A percentile compares a stretch with the other conserved stretches of the same genome.
Conservation (phyloP, 2,797 vertebrate genomes). For the Lithobates sylvaticus region DNA sequence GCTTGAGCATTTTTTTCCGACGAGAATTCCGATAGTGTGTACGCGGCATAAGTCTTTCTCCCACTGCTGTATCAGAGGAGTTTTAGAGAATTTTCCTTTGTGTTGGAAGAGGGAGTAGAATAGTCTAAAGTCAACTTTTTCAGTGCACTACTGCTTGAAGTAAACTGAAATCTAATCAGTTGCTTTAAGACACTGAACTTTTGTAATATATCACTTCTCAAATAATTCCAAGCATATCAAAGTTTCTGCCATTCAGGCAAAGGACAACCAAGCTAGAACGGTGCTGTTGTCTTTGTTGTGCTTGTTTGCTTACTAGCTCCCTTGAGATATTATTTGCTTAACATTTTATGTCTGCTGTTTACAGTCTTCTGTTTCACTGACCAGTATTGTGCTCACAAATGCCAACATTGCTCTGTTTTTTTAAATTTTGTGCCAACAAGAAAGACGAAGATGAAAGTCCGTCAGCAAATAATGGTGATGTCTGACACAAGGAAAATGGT, state of each 20-base stretch:
- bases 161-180: too few relatives aligned
- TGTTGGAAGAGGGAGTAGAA: too few relatives aligned
- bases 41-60: too few relatives aligned
- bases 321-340: slow-evolving; percentile 14
- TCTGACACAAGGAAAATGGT: too few relatives aligned
- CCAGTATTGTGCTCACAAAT: not conserved
- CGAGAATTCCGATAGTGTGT: too few relatives aligned
- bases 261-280: not conserved
- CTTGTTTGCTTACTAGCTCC: not conserved
- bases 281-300: not conserved
- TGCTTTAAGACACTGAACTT: too few relatives aligned
- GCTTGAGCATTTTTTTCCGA: too few relatives aligned
- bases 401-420: not conserved
- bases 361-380: not conserved
- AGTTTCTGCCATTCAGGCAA: not conserved
- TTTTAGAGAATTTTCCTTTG: too few relatives aligned
- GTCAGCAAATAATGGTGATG: too few relatives aligned
- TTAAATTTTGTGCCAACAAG: not conserved
- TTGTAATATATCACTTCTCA: not conserved
- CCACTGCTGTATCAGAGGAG: too few relatives aligned
- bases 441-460: not conserved
- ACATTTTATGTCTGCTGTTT: not conserved
- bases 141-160: too few relatives aligned
- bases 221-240: not conserved
- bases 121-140: too few relatives aligned